Percentiles rank a stretch among this genome's conserved stretches.
Evolutionary conservation across 2,888 invertebrate species (phyloP).

Genomic region (Lasioglossum calceatum): DNA sequence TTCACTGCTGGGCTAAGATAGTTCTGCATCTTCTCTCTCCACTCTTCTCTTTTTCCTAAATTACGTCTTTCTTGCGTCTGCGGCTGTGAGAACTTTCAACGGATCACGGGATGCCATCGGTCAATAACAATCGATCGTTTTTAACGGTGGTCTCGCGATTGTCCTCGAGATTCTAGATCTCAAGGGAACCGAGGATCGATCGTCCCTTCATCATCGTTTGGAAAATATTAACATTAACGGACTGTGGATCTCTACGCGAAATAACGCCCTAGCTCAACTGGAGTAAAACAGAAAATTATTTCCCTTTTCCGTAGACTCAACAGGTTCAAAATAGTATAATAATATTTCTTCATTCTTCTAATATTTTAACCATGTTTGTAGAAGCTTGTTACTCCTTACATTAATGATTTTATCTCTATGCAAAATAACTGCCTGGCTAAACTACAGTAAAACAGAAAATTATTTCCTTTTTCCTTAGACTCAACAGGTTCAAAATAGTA

Average conservation of each 20-base stretch:
- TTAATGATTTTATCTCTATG: too few relatives aligned
- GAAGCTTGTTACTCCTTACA: too few relatives aligned
- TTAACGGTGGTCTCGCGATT: not conserved
- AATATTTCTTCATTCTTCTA: not conserved
- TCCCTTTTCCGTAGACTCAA: not conserved
- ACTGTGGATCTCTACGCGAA: not conserved
- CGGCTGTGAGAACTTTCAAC: not conserved
- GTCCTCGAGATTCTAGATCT: not conserved
- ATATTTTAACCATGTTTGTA: not conserved
- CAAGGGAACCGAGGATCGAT: not conserved
- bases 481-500: too few relatives aligned
- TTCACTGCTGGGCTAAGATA: slow-evolving; percentile 74
- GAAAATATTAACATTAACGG: not conserved
- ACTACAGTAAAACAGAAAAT: not conserved
- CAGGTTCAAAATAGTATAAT: too few relatives aligned
- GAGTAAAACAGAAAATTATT: not conserved
- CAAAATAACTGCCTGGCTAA: not conserved
- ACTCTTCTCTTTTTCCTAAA: slow-evolving; percentile 40
- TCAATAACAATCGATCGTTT: slow-evolving; percentile 31
- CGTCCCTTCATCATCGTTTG: not conserved
- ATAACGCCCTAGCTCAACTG: not conserved
- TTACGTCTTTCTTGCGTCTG: slow-evolving; percentile 15
- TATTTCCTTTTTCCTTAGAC: not conserved
- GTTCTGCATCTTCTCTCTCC: slow-evolving; percentile 40
- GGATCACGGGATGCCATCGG: slow-evolving; percentile 25